Evolutionary conservation across 2,888 invertebrate species (phyloP).

Genomic region (Apamea sordens): DNA sequence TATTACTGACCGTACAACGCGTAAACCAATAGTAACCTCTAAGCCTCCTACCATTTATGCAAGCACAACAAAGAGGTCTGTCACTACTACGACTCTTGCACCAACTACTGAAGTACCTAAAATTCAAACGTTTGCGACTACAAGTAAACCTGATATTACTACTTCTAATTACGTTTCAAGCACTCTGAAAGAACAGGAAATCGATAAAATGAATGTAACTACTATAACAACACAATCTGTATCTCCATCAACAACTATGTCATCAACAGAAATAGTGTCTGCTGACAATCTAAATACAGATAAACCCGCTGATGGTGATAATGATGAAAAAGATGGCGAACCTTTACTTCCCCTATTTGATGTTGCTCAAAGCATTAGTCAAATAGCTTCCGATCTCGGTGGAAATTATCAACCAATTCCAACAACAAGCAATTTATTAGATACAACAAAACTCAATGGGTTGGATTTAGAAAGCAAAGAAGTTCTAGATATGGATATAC

Average conservation of each 20-base stretch:
- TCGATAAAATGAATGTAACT: slow-evolving; percentile 80
- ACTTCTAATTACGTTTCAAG: slow-evolving; percentile 62
- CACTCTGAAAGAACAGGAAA: slow-evolving; percentile 68
- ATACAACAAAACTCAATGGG: slow-evolving; percentile 75
- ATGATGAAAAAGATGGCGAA: slow-evolving; percentile 69
- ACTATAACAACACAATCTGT: slow-evolving; percentile 87
- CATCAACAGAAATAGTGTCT: slow-evolving; percentile 80
- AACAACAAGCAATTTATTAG: slow-evolving; percentile 80
- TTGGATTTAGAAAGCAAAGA: slow-evolving; percentile 85
- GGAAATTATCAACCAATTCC: slow-evolving; percentile 81
- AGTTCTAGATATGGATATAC: slow-evolving; percentile 84
- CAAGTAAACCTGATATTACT: slow-evolving; percentile 64
- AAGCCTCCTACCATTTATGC: slow-evolving; percentile 59
- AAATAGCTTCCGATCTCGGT: slow-evolving; percentile 88
- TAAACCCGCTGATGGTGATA: slow-evolving; percentile 44
- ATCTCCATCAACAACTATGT: slow-evolving; percentile 82
- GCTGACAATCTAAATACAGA: slow-evolving; percentile 66
- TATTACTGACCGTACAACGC: slow-evolving; percentile 76
- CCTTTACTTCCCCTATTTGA: slow-evolving; percentile 81
- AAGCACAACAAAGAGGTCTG: slow-evolving; percentile 62
- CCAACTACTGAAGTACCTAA: slow-evolving; percentile 48
- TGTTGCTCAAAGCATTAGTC: slow-evolving; percentile 87
- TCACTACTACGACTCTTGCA: slow-evolving; percentile 52
- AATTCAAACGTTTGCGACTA: slow-evolving; percentile 48
- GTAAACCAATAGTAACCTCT: slow-evolving; percentile 69